Percentiles rank a stretch among this genome's conserved stretches.
These are phyloP conservation scores for Beris chalybata DNA, from an alignment of 2,888 invertebrate genomes.

Conservation along the genomic window DNA sequence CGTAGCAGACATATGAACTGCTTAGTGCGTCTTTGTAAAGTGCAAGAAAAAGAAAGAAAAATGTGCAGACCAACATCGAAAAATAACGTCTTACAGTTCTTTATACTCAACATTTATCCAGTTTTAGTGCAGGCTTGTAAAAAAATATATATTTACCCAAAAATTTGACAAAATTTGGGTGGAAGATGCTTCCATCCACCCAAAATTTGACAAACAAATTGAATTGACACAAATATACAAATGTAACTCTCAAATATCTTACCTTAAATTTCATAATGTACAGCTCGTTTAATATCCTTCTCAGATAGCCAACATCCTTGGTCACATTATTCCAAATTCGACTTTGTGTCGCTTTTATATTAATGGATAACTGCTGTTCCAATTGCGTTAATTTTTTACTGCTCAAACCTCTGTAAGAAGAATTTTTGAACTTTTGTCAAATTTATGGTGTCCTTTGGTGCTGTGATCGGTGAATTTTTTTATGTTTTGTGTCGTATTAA, in stretches of 20 bases:
- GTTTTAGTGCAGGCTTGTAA: no score
- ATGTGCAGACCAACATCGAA: no score
- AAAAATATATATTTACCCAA: no score
- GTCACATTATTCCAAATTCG: constrained; percentile 77
- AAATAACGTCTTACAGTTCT: no score
- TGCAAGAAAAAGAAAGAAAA: no score
- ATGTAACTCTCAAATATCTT: constrained; percentile 40
- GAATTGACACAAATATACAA: no score
- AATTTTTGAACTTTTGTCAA: constrained; percentile 43
- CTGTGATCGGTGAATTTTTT: background rate
- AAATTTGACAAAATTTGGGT: no score
- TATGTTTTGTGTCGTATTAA: constrained; percentile 6
- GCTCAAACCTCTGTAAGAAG: constrained; percentile 54
- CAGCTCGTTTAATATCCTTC: constrained; percentile 78
- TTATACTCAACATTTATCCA: no score
- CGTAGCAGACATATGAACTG: no score
- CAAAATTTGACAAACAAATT: no score
- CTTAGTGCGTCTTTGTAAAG: no score
- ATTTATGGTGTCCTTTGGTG: constrained; percentile 38
- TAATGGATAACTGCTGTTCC: constrained; percentile 75
- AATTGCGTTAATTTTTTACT: constrained; percentile 73
- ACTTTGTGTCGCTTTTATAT: constrained; percentile 76
- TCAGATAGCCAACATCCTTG: constrained; percentile 71
- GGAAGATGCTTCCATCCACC: no score
- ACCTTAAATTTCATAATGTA: constrained; percentile 82